Base-by-base conservation (phyloP, 2,797 vertebrate species). In the Bucorvus abyssinicus region DNA sequence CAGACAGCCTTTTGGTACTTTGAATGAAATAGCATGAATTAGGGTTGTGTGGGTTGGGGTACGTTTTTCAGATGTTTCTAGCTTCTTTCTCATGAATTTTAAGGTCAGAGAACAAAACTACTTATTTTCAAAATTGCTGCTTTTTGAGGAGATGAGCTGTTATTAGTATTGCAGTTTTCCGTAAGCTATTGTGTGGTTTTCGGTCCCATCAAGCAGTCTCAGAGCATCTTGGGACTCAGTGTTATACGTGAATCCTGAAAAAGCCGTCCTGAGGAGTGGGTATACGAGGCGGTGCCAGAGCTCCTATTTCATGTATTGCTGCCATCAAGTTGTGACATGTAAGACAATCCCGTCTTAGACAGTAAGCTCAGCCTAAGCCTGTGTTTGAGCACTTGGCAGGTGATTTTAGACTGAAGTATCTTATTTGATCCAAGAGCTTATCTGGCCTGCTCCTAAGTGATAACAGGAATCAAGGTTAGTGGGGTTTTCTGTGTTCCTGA, bases 361-460 rank as follows among this genome's bases (percentile, higher is more conserved):
- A 57, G 7, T 14, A 22, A 68, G 42, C 76, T 84, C 82, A 61
- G 5, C 65, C 23, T 87, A 42, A 94, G n/a, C 73, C 61, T 14
- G 1, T 76, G 79, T 17, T 3, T 84, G 56, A 90, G 49, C 74
- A 10, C 36, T 84, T 93, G 80, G 70, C 61, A 30, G 56, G 26
- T 53, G 63, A 60, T 55, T 87, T 90, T 70, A 74, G 56, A 34
- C 63, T 60, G 70, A 59, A 38, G 4, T 38, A 50, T 69, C 83
- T 95, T 49, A 76, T 93, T 79, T 87, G 49, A 90, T 94, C 67
- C 67, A n/a, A 45, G 74, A 73, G 47, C 50, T 84, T 88, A 68
- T 55, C 83, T 90, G 63, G 12, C 7, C 70, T 67, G 36, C 53
- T 94, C 70, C 76, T 52, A 65, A 84, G 60, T 3, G 36, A 73